Base-by-base conservation (phyloP, 2,113 vertebrate species). In the Edolisoma coerulescens region DNA sequence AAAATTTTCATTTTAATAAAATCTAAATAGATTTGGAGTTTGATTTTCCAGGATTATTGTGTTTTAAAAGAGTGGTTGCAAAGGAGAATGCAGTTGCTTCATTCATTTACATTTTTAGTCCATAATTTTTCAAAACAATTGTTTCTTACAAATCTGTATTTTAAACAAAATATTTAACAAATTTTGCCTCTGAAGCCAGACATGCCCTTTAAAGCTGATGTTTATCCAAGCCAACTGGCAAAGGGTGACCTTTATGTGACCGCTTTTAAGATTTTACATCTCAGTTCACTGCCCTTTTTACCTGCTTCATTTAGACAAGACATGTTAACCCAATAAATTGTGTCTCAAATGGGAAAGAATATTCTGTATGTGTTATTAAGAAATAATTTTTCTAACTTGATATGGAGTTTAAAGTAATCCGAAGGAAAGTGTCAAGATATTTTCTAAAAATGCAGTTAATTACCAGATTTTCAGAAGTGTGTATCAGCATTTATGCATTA, bases 201-300 rank as follows among this genome's bases (percentile, higher is more conserved):
- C 37, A 65, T 97, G 95, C 95, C 94, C 96, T 98, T 98, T 98
- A 92, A 88, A 97, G 75, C 86, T 95, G 95, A 88, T 95, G 47
- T 87, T 97, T 96, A 91, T 98, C 96, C 97, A 97, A 96, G 60
- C 87, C 97, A 97, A 87, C 96, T 94, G 95, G 94, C 84, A 98
- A 94, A 97, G 44, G 61, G 90, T 98, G 96, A 97, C 94, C 96
- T 97, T 98, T 98, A 95, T 27, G 10, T 96, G 92, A 95, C 78
- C 89, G 22, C 84, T 96, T 94, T 96, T 96, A 96, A 96, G 94
- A 80, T 96, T 97, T 93, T 95, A 92, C 79, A 82, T 94, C 73
- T 97, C 94, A 91, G 84, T 91, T 96, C 91, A 87, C 92, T 97
- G 94, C 92, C 93, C 92, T 97, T 97, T 97, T 97, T 95, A 96